Conservation (phyloP, 2,113 vertebrate genomes). For the Isichthys henryi region DNA sequence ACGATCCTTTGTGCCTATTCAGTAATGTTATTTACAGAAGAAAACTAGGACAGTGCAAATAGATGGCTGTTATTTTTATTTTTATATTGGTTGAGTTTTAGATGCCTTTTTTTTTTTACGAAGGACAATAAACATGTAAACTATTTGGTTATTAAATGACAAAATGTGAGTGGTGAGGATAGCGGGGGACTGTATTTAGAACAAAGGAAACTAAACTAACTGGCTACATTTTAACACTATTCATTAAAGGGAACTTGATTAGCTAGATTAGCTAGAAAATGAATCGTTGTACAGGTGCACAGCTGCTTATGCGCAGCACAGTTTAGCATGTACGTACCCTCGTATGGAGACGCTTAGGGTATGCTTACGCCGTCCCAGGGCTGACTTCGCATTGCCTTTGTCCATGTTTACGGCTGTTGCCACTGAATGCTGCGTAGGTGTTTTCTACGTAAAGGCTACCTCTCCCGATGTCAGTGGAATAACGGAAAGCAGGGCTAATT, state of each 20-base stretch:
- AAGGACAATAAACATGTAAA: neutral
- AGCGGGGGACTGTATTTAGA: neutral
- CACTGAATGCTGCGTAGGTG: neutral
- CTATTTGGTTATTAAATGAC: neutral
- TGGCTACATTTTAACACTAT: neutral
- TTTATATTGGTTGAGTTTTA: neutral
- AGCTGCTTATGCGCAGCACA: neutral
- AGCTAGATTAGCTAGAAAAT: neutral
- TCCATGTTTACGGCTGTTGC: neutral
- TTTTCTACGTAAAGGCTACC: neutral
- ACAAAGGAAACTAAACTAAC: neutral
- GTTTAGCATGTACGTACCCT: neutral
- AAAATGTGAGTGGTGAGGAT: neutral
- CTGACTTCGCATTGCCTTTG: neutral
- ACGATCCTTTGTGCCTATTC: neutral
- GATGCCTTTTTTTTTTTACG: neutral
- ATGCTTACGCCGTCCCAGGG: neutral
- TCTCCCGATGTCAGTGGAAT: neutral
- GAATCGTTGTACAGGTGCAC: neutral
- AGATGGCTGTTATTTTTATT: neutral
- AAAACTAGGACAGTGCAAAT: neutral
- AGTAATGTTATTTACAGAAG: neutral
- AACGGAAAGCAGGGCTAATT: neutral
- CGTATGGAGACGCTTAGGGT: neutral
- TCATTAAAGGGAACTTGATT: neutral